A percentile compares a stretch with the other conserved stretches of the same genome.
phyloP scores from a whole-genome alignment of 2,797 vertebrate genomes.

The Nyctibius grandis region DNA sequence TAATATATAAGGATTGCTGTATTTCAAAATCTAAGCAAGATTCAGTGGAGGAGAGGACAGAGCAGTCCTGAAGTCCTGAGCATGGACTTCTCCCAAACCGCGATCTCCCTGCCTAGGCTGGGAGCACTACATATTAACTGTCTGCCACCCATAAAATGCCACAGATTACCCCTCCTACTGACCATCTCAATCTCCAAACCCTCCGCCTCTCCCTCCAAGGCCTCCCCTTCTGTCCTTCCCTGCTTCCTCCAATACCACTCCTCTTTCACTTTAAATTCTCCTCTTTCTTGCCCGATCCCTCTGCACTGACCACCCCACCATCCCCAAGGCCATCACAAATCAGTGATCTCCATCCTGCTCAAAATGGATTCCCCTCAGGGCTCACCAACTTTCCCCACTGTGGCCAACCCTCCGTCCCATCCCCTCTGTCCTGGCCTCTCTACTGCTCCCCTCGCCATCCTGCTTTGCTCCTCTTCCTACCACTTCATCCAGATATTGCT shows the following conservation, averaged over 20 bases:
- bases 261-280: not conserved
- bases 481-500: rapidly evolving
- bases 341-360: not conserved
- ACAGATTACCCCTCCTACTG: not conserved
- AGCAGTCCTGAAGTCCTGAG: not conserved
- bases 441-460: not conserved
- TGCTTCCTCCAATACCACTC: not conserved
- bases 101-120: not conserved
- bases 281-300: not conserved
- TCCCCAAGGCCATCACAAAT: not conserved
- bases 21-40: not conserved
- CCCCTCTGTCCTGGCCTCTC: not conserved
- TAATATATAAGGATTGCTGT: not conserved
- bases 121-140: not conserved
- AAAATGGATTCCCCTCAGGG: not conserved
- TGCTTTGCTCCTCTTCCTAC: not conserved
- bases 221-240: not conserved
- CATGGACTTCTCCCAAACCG: not conserved
- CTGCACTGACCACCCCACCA: not conserved
- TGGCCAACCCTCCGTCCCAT: not conserved
- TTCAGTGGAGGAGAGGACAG: not conserved
- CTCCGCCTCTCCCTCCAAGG: not conserved
- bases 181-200: not conserved
- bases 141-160: not conserved
- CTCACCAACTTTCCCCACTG: not conserved